Percentiles rank a stretch among this genome's conserved stretches.
Evolutionary conservation across 2,113 vertebrate species (phyloP).

Genomic region (Oceanites oceanicus): DNA sequence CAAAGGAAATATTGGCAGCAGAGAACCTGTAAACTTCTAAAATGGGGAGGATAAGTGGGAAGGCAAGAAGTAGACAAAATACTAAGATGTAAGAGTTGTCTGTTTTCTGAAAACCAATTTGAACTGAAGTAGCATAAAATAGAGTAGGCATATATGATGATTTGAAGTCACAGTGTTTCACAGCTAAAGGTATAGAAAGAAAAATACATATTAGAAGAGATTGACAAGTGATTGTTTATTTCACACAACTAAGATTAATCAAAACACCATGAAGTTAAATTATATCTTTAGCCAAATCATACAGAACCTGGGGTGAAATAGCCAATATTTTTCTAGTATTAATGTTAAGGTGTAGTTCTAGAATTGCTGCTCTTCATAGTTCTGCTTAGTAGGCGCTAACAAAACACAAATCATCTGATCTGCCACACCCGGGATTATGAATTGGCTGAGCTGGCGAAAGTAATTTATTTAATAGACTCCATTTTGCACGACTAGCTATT

Average conservation of each 20-base stretch:
- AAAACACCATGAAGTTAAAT: neutral
- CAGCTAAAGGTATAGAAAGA: neutral
- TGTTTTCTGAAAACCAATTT: neutral
- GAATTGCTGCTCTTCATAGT: neutral
- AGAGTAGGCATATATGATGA: neutral
- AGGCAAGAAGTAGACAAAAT: neutral
- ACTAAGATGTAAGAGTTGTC: neutral
- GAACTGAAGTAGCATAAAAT: neutral
- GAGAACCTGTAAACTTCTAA: neutral
- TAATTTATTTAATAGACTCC: slow-evolving; percentile 20
- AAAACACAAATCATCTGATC: neutral
- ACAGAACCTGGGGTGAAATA: neutral
- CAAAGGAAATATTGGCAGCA: neutral
- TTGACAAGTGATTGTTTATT: neutral
- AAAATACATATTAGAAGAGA: neutral
- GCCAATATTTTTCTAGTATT: neutral
- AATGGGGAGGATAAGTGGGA: neutral
- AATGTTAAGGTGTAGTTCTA: neutral
- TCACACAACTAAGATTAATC: neutral
- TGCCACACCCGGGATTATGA: slow-evolving; percentile 12
- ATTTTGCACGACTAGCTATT: slow-evolving; percentile 13
- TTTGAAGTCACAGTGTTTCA: neutral
- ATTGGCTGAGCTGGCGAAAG: slow-evolving; percentile 14
- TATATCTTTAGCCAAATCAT: neutral
- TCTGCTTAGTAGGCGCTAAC: neutral